Evolutionary conservation across 2,113 vertebrate species (phyloP).

Genomic region (Raja brachyura): DNA sequence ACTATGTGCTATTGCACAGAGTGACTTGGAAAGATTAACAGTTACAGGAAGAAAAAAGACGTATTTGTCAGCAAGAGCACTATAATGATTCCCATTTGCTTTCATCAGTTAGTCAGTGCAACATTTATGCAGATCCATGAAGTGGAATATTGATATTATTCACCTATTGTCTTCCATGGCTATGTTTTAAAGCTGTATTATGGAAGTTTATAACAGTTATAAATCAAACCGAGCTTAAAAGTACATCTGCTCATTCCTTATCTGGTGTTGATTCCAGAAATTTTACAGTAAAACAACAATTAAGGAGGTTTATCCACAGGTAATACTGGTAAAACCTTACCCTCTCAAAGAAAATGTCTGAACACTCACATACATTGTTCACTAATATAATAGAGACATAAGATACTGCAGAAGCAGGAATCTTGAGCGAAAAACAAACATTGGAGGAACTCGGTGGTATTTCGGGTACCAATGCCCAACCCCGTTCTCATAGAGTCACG

Average conservation of each 20-base stretch:
- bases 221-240: constrained; percentile 4
- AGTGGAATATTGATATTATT: neutral
- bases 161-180: neutral
- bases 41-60: neutral
- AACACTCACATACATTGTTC: neutral
- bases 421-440: too few relatives aligned
- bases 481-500: too few relatives aligned
- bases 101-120: neutral
- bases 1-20: neutral
- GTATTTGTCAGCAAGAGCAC: neutral
- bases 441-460: too few relatives aligned
- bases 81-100: neutral
- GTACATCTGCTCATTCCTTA: neutral
- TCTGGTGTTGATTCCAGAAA: neutral
- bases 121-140: neutral
- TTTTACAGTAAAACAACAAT: neutral
- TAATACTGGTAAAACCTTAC: neutral
- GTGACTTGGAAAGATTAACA: neutral
- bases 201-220: neutral
- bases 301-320: neutral
- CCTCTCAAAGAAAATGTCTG: neutral
- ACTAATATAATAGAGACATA: neutral
- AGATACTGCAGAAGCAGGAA: too few relatives aligned
- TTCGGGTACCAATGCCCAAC: too few relatives aligned
- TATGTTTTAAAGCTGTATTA: neutral